These are phyloP conservation scores for Bruchidius siliquastri DNA, from an alignment of 2,888 invertebrate genomes.

Conservation along the genomic window DNA sequence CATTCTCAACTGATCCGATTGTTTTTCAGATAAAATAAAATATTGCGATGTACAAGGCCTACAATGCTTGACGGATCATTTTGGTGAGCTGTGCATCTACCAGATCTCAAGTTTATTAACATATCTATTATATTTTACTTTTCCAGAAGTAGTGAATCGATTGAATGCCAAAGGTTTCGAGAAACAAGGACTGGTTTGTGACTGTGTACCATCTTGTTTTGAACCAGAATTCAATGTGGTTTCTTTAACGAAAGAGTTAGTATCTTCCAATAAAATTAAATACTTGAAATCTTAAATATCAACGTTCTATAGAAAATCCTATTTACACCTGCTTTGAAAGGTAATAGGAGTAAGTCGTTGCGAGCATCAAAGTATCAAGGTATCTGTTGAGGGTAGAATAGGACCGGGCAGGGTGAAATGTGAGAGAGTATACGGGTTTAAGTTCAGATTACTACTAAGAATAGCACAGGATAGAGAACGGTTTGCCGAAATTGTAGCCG, in stretches of 20 bases:
- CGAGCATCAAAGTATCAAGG: too few species aligned
- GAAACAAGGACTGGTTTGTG: slow-evolving; percentile 50
- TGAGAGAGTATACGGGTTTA: too few species aligned
- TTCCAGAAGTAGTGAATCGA: slow-evolving; percentile 46
- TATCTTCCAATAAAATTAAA: background rate
- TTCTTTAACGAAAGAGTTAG: slow-evolving; percentile 50
- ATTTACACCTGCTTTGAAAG: too few species aligned
- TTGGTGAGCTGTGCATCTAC: slow-evolving; percentile 38
- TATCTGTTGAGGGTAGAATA: too few species aligned
- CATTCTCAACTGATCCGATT: slow-evolving; percentile 4
- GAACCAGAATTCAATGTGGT: slow-evolving; percentile 56
- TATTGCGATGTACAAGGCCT: slow-evolving; percentile 54
- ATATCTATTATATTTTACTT: slow-evolving; percentile 1
- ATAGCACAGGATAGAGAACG: too few species aligned
- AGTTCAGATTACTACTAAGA: too few species aligned
- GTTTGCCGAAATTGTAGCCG: too few species aligned
- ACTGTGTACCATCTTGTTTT: slow-evolving; percentile 58
- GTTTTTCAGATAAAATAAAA: slow-evolving; percentile 45
- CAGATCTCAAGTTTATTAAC: too few species aligned
- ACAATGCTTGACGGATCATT: slow-evolving; percentile 51
- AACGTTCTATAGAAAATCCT: too few species aligned
- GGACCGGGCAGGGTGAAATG: too few species aligned
- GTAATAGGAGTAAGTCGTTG: too few species aligned
- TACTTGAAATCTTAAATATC: too few species aligned
- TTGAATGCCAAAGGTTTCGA: slow-evolving; percentile 42